Conservation (phyloP, 2,888 invertebrate species). For the Pheosia gnoma region DNA sequence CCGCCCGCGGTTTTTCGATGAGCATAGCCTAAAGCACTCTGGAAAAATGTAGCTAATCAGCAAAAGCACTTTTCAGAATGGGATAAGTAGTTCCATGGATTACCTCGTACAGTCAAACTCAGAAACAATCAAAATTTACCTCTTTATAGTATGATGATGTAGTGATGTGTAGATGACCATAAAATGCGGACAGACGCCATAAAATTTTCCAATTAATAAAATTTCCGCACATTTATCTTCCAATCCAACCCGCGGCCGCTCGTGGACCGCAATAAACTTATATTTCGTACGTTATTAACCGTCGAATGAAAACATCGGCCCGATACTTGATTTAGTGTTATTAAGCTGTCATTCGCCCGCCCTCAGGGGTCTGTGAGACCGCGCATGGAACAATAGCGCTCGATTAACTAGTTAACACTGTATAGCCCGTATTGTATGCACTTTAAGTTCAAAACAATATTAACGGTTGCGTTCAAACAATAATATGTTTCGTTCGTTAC, state of each 20-base stretch:
- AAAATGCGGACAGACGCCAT: slow-evolving; percentile 12
- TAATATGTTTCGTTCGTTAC: too few relatives aligned
- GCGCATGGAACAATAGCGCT: slow-evolving; percentile 54
- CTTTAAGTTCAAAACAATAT: background rate
- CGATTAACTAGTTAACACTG: slow-evolving; percentile 54
- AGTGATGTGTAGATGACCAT: background rate
- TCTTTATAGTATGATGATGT: too few relatives aligned
- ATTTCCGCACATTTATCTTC: slow-evolving; percentile 33
- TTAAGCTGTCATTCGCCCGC: slow-evolving; percentile 71
- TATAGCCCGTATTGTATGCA: slow-evolving; percentile 10
- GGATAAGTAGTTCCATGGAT: too few relatives aligned
- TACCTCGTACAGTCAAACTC: too few relatives aligned
- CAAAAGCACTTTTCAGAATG: too few relatives aligned
- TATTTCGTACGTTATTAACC: slow-evolving; percentile 61
- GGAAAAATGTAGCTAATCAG: too few relatives aligned
- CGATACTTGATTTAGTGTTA: slow-evolving; percentile 76
- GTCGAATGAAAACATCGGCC: slow-evolving; percentile 54
- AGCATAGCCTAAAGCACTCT: too few relatives aligned
- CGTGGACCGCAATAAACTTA: slow-evolving; percentile 53
- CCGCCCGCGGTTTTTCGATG: too few relatives aligned
- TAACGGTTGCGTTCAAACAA: too few relatives aligned
- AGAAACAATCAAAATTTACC: too few relatives aligned
- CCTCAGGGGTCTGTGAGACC: slow-evolving; percentile 39
- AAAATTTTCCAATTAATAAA: slow-evolving; percentile 40
- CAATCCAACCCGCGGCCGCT: slow-evolving; percentile 27